Evolutionary conservation across 2,797 vertebrate genomes (phyloP).

Genomic region (Peromyscus attwateri): DNA sequence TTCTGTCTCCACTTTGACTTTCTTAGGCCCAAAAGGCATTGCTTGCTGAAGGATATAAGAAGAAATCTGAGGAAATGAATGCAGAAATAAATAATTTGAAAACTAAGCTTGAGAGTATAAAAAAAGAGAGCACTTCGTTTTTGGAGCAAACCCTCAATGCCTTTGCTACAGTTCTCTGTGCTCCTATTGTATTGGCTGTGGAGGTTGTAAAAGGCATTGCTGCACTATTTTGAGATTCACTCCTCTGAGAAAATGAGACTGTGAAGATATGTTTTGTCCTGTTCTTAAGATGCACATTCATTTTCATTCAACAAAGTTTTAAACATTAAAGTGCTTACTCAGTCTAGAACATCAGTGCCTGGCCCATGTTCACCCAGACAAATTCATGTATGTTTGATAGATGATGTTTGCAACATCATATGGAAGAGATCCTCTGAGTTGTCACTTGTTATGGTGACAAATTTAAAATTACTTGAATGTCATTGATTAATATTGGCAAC

Average conservation of each 20-base stretch:
- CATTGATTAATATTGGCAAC: background rate
- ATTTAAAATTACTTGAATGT: background rate
- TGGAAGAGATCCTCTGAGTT: background rate
- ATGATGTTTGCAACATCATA: background rate
- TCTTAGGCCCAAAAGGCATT: background rate
- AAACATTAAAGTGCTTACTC: background rate
- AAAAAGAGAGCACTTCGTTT: background rate
- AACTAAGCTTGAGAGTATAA: background rate
- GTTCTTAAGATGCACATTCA: background rate
- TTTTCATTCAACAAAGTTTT: slow-evolving; percentile 21
- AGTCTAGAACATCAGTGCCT: background rate
- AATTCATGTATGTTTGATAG: background rate
- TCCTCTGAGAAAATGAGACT: background rate
- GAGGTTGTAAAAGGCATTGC: background rate
- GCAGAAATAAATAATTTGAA: background rate
- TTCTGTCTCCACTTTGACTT: no score
- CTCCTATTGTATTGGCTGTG: background rate
- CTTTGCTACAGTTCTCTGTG: background rate
- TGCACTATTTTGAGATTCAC: background rate
- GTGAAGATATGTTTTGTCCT: background rate
- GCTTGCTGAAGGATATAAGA: background rate
- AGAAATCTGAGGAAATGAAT: background rate
- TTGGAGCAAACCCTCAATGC: background rate
- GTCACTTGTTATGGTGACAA: background rate
- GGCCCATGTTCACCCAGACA: background rate